Conservation (phyloP, 35 echinoderm and acorn worm genomes). For the Acanthaster planci region DNA sequence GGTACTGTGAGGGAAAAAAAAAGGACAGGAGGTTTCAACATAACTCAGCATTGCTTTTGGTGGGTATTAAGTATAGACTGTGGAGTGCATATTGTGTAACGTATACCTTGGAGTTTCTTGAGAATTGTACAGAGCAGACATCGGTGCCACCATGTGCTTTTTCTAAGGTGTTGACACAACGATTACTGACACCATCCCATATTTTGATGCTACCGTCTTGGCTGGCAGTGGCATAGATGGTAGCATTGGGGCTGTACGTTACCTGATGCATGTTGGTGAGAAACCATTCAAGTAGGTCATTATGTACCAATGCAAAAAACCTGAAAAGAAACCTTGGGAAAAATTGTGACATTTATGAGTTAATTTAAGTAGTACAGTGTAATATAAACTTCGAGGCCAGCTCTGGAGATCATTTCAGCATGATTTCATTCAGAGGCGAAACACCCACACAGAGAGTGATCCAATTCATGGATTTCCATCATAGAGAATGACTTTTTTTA, state of each 20-base stretch:
- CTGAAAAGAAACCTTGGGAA: no score
- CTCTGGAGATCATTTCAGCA: no score
- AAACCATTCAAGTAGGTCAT: not conserved
- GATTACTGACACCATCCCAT: slow-evolving; percentile 97
- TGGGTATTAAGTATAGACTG: not conserved
- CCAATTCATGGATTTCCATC: no score
- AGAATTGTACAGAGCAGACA: slow-evolving; percentile 88
- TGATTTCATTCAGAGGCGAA: no score
- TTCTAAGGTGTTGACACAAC: slow-evolving; percentile 86
- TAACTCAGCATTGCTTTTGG: no score
- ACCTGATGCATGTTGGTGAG: slow-evolving; percentile 41
- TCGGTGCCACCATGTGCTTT: slow-evolving; percentile 83
- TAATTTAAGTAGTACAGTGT: no score
- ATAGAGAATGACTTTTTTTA: no score
- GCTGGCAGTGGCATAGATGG: slow-evolving; percentile 78
- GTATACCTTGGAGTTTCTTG: slow-evolving; percentile 92
- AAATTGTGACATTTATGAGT: no score
- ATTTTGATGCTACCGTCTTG: slow-evolving; percentile 91
- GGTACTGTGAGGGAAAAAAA: slow-evolving; percentile 59
- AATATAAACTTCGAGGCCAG: no score
- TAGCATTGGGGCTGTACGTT: slow-evolving; percentile 72
- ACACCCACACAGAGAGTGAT: no score
- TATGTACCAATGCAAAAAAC: not conserved
- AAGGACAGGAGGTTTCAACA: not conserved
- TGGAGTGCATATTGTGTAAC: not conserved